Base-by-base conservation (phyloP, 2,888 invertebrate genomes). In the Caenorhabditis sulstoni region DNA sequence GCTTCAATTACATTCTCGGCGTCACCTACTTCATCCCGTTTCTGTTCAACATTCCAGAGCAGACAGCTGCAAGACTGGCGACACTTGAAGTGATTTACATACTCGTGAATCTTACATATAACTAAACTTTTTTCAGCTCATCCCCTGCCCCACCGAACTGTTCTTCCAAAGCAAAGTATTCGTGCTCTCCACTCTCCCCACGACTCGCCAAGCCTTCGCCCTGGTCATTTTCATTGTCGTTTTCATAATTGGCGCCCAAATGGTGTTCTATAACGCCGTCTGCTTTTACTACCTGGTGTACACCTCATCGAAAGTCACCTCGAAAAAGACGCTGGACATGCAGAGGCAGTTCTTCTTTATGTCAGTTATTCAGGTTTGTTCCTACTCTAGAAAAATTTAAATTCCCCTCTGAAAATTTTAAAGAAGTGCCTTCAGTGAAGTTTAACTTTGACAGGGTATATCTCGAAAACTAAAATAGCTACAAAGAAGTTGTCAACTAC, bases 291-390 rank as follows among this genome's bases (percentile, higher is more conserved):
- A 49, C 20, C 14, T 49, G 49, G 49, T 49, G 8, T 49, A 22
- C 49, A 20, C 20, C 11, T 3, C 49, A 14, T 49, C 49, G 8
- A 49, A 49, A 1, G 49, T 49, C 22, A 7, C 29, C 29, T 49
- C 22, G 11, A 49, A 49, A 20, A 49, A 49, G 14, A 49, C 49
- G 11, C 22, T 20, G 7, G 8, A 2, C 22, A 11, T 49, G 49
- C 49, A 49, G 9, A 2, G 49, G 9, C 49, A 49, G 49, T 49
- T 49, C n/a, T 49, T 49, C 11, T 11, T 49, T 12, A 49, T 49
- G 49, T 49, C 49, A 3, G 49, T 49, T 12, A 20, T 49, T 12
- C 49, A 49, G 49, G 49, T 49, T 29, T 29, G 29, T 29, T n/a
- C n/a, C n/a, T n/a, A n/a, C n/a, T n/a, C n/a, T n/a, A n/a, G n/a